These are phyloP conservation scores for Semaprochilodus insignis DNA, from an alignment of 2,797 vertebrate species.

Conservation along the genomic window DNA sequence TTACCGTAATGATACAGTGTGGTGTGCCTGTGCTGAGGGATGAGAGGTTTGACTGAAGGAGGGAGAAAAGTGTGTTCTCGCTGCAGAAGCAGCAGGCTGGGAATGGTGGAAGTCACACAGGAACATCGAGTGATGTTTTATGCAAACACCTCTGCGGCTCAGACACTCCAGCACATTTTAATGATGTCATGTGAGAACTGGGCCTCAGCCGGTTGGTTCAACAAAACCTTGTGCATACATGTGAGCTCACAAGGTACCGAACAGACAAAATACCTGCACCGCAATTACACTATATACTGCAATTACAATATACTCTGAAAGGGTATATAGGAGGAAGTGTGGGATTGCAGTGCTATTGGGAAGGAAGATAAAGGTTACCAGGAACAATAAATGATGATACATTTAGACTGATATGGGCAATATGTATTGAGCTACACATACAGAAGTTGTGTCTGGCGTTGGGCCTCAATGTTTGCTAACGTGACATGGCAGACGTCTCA, in stretches of 20 bases:
- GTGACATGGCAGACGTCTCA: no score
- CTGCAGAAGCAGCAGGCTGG: conserved; percentile 1
- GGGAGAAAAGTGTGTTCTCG: background rate
- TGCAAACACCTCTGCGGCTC: conserved; percentile 58
- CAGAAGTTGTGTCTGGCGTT: no score
- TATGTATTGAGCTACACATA: no score
- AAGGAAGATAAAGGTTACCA: no score
- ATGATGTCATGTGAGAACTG: conserved; percentile 27
- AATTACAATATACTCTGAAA: no score
- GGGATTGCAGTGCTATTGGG: no score
- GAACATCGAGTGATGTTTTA: conserved; percentile 35
- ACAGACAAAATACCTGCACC: background rate
- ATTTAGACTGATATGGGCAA: no score
- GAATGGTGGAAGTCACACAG: conserved; percentile 55
- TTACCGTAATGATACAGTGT: background rate
- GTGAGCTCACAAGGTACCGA: background rate
- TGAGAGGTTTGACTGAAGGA: background rate
- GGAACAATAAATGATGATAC: no score
- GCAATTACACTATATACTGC: background rate
- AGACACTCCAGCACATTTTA: conserved; percentile 38
- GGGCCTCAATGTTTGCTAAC: no score
- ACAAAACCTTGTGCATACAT: background rate
- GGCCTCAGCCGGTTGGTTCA: conserved; percentile 16
- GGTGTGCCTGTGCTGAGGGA: background rate
- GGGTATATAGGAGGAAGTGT: no score